These are phyloP conservation scores for Cyphomyrus discorhynchus DNA, from an alignment of 2,113 vertebrate genomes.

Conservation along the genomic window DNA sequence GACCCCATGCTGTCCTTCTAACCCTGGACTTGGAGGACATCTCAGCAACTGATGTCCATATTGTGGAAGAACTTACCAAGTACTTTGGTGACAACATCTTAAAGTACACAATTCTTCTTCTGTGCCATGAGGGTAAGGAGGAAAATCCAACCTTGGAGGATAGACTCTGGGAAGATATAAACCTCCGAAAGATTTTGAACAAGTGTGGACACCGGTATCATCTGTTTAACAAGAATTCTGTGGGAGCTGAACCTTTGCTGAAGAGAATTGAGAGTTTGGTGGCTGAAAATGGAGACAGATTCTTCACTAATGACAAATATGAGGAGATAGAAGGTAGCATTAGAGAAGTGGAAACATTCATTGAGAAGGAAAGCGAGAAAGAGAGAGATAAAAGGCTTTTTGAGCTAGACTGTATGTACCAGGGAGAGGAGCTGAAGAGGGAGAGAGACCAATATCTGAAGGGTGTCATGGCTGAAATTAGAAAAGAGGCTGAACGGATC, in stretches of 20 bases:
- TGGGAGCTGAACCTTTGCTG: neutral
- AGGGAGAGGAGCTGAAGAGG: neutral
- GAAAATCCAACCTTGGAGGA: neutral
- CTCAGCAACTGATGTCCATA: neutral
- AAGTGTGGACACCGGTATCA: neutral
- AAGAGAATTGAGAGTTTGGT: neutral
- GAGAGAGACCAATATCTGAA: neutral
- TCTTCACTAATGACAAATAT: neutral
- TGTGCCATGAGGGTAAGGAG: neutral
- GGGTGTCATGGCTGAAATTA: too few relatives aligned
- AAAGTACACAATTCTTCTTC: neutral
- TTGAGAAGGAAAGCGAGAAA: too few relatives aligned
- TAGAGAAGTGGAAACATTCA: neutral
- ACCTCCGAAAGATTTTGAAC: too few relatives aligned
- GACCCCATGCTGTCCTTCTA: neutral
- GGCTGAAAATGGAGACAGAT: neutral
- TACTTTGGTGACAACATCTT: neutral
- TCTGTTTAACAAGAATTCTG: neutral
- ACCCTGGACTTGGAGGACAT: neutral
- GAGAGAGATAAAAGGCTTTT: too few relatives aligned
- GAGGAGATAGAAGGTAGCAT: neutral
- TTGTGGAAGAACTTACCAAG: neutral
- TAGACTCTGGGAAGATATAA: too few relatives aligned
- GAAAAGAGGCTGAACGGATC: too few relatives aligned
- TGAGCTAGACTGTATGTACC: rapidly evolving